Conservation (phyloP, 2,797 vertebrate genomes). For the Octomys mimax region DNA sequence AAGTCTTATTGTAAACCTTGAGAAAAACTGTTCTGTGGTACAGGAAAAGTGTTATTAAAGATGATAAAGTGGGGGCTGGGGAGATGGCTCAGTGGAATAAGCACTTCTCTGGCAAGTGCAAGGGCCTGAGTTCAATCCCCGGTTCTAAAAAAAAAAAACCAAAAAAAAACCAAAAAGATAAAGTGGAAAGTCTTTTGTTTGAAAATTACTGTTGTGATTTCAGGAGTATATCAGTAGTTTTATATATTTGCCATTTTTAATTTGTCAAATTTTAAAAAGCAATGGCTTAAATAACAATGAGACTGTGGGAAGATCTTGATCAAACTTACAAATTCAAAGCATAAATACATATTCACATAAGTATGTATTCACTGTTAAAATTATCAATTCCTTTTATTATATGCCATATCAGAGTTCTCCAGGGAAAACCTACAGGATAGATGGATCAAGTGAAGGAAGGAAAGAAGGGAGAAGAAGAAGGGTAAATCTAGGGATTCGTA, state of each 20-base stretch:
- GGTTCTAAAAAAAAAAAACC: not conserved
- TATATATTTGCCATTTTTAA: not conserved
- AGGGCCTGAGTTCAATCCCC: no score
- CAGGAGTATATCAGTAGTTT: not conserved
- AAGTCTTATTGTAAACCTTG: not conserved
- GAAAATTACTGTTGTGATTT: not conserved
- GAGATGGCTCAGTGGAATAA: no score
- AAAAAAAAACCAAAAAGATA: no score
- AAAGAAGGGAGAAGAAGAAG: no score
- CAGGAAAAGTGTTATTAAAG: not conserved
- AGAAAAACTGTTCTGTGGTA: not conserved
- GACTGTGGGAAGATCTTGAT: not conserved
- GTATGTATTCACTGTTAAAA: no score
- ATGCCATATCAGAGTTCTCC: not conserved
- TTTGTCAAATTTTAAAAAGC: not conserved
- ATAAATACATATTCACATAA: not conserved
- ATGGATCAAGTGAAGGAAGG: not conserved
- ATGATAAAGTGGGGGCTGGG: not conserved
- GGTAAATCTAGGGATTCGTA: not conserved
- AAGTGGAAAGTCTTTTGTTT: not conserved
- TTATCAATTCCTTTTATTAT: not conserved
- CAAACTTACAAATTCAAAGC: not conserved
- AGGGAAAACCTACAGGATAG: not conserved
- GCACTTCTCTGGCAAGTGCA: no score
- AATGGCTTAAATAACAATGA: not conserved